A percentile compares a stretch with the other conserved stretches of the same genome.
Evolutionary conservation across 2,113 vertebrate genomes (phyloP).

Genomic region (Pogonocichla stellata): DNA sequence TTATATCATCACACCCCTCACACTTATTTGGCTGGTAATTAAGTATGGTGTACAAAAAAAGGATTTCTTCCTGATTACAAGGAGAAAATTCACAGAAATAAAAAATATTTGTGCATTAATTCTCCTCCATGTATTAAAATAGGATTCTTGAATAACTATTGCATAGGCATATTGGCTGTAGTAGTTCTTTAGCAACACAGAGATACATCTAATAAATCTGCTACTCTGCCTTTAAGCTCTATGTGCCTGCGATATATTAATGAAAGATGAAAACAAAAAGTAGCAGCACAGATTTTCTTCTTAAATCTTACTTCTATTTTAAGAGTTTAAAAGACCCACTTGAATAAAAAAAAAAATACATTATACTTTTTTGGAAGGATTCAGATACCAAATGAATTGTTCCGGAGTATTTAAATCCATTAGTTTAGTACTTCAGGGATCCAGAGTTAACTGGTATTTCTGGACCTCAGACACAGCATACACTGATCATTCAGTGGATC

Average conservation of each 20-base stretch:
- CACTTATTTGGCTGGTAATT: conserved; percentile 10
- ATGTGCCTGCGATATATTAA: background rate
- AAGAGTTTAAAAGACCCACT: background rate
- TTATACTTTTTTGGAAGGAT: background rate
- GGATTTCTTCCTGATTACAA: background rate
- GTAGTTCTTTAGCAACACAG: background rate
- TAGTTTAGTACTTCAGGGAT: background rate
- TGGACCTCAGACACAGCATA: background rate
- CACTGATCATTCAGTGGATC: background rate
- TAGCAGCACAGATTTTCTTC: background rate
- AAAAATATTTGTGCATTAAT: background rate
- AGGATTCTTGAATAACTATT: background rate
- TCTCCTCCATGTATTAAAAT: background rate
- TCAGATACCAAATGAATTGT: background rate
- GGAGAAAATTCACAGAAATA: background rate
- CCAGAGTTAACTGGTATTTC: background rate
- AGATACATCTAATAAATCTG: background rate
- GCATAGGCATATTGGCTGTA: background rate
- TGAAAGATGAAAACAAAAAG: background rate
- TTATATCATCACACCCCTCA: background rate
- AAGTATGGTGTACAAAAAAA: background rate
- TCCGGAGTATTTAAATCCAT: background rate
- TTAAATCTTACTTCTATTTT: background rate
- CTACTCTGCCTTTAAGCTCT: background rate
- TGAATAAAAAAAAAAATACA: background rate